Conservation (phyloP, 1,140 invertebrate species). For the Scaptomyza pallida region DNA sequence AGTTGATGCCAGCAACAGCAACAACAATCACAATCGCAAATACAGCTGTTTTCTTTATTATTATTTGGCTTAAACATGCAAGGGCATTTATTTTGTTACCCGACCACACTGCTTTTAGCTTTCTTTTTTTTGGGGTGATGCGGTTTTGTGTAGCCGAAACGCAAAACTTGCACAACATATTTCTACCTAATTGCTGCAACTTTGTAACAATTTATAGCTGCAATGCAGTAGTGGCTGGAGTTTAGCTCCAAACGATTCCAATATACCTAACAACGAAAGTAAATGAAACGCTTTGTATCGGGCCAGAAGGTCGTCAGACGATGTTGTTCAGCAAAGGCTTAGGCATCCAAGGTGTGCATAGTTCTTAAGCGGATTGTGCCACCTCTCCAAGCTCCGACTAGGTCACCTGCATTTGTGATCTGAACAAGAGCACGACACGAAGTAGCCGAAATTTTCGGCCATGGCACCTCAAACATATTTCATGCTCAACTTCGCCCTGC, state of each 20-base stretch:
- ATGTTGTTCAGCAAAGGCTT: conserved; percentile 20
- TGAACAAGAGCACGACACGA: conserved; percentile 5
- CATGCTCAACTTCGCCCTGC: conserved; percentile 62
- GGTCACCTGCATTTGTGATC: conserved; percentile 12
- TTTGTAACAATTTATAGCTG: conserved; percentile 80
- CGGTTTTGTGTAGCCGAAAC: conserved; percentile 29
- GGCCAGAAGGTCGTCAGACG: conserved; percentile 48
- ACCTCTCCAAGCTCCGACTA: neutral
- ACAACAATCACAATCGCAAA: conserved; percentile 29
- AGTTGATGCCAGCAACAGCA: conserved; percentile 32
- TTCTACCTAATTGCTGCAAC: conserved; percentile 73
- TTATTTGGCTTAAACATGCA: conserved; percentile 74
- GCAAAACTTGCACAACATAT: conserved; percentile 68
- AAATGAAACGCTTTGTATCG: conserved; percentile 64
- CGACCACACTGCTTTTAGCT: conserved; percentile 26
- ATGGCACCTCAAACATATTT: conserved; percentile 69
- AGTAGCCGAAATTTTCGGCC: conserved; percentile 20
- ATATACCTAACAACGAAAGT: conserved; percentile 11
- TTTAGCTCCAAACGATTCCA: conserved; percentile 4
- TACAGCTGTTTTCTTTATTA: conserved; percentile 65
- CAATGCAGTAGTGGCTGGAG: conserved; percentile 73
- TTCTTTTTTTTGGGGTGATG: conserved; percentile 27
- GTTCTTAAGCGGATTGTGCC: conserved; percentile 30
- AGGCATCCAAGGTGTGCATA: conserved; percentile 46
- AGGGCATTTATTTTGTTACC: conserved; percentile 70